Evolutionary conservation across 2,797 vertebrate genomes (phyloP), one percentile per base, ranked within the genome.

Genomic region (Erethizon dorsatum): DNA sequence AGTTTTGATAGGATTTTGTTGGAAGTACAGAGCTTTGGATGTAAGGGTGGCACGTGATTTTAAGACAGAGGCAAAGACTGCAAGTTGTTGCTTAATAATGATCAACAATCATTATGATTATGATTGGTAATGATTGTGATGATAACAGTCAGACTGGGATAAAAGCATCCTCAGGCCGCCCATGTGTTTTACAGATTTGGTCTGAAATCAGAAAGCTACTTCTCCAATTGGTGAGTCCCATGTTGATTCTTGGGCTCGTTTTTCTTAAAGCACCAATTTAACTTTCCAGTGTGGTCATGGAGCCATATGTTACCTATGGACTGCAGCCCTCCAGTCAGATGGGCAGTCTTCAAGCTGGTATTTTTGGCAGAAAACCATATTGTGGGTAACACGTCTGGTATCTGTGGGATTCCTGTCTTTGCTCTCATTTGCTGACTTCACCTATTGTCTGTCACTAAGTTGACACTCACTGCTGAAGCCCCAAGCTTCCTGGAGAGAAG

Each of bases 281-380:
- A 6, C 2, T 89, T 54, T 85, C 24, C 47, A 57, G 7, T 31
- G 52, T 77, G 71, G 18, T 80, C 67, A 31, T 11, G 9, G 33
- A 69, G 20, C 15, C 56, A 31, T 73, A 47, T 65, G 67, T 63
- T 63, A 28, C 89, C 33, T 10, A 3, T 33, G 54, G 67, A 94
- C 50, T 93, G 83, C 37, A 83, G 5, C 12, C 94, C 8, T 87
- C 47, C 2, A 93, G 96, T 28, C 71, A 88, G 77, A 56, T 69
- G 83, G 88, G 26, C 63, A 31, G 14, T 85, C 77, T 95, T 80
- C 24, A 95, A 82, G 56, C 50, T 95, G 65, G 67, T 80, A 0
- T 90, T 98, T 98, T 94, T 95, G 95, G 97, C 95, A 97, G 92
- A 93, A 95, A 97, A 73, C 59, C 88, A 65, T 63, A 37, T 85